Percentiles rank a stretch among this genome's conserved stretches.
phyloP scores from a whole-genome alignment of 2,113 vertebrate species.

The Megaceryle torquata region DNA sequence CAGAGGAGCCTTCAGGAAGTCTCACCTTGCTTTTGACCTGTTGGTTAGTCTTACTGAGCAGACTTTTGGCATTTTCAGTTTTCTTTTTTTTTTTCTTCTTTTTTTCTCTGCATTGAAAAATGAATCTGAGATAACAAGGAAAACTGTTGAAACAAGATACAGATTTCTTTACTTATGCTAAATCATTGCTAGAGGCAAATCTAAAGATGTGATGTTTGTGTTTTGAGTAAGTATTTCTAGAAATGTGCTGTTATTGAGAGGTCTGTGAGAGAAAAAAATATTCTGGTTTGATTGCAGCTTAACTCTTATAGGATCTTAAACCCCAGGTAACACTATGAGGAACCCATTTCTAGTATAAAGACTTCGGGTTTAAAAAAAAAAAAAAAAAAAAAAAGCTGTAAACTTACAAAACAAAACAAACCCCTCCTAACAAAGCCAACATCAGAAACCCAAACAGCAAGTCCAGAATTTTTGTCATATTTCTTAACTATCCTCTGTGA shows the following conservation, averaged over 20 bases:
- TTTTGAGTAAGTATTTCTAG: not conserved
- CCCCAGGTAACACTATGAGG: not conserved
- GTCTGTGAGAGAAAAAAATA: not conserved
- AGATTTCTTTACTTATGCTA: not conserved
- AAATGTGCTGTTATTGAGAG: not conserved
- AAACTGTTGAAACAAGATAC: not conserved
- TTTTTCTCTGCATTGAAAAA: not conserved
- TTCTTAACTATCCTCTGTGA: not conserved
- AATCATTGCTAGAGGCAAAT: not conserved
- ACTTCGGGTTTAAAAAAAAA: not conserved
- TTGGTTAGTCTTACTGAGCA: constrained; percentile 2
- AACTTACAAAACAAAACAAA: not conserved
- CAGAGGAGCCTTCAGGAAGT: not conserved
- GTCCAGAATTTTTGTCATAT: not conserved
- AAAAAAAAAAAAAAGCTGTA: not conserved
- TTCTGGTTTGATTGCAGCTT: not conserved
- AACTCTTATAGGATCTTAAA: not conserved
- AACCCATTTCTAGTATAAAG: not conserved
- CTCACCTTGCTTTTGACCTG: constrained; percentile 34
- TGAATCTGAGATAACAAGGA: not conserved
- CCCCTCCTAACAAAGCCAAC: not conserved
- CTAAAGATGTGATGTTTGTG: not conserved
- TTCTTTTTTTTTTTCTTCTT: not conserved
- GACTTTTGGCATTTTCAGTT: not conserved
- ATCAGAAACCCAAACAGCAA: not conserved